A percentile compares a stretch with the other conserved stretches of the same genome.
These are phyloP conservation scores for Willisornis vidua DNA, from an alignment of 2,113 vertebrate genomes.

Conservation along the genomic window DNA sequence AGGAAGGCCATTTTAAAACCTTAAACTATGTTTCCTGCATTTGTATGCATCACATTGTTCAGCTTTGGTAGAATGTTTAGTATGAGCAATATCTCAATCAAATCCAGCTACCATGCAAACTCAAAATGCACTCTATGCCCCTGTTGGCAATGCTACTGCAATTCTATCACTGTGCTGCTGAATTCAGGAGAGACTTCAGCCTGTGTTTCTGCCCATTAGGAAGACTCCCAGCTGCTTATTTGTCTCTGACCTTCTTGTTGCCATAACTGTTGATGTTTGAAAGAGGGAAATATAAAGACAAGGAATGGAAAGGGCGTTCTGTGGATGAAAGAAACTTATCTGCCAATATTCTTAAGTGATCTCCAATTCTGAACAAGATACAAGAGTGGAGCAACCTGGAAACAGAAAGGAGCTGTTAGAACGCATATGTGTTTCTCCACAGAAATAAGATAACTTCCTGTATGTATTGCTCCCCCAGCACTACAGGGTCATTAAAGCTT, in stretches of 20 bases:
- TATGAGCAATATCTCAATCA: conserved; percentile 4
- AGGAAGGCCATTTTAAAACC: not conserved
- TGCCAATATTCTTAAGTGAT: not conserved
- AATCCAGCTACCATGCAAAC: not conserved
- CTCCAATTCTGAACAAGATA: not conserved
- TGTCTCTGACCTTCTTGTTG: not conserved
- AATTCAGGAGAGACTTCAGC: not conserved
- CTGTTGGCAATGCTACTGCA: not conserved
- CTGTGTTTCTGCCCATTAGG: not conserved
- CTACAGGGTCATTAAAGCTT: not conserved
- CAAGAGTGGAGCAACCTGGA: not conserved
- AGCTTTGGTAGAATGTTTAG: not conserved
- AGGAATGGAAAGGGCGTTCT: not conserved
- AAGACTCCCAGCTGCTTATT: not conserved
- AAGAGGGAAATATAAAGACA: not conserved
- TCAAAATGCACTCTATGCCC: not conserved
- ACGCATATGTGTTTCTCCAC: not conserved
- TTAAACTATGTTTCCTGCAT: not conserved
- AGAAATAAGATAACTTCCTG: not conserved
- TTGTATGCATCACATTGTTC: not conserved
- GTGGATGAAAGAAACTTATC: not conserved
- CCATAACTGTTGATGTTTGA: not conserved
- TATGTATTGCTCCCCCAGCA: not conserved
- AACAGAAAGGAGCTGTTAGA: not conserved
- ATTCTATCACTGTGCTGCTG: not conserved